Evolutionary conservation across 2,888 invertebrate species (phyloP), one percentile per base, ranked within the genome.

Genomic region (Prenolepis imparis): DNA sequence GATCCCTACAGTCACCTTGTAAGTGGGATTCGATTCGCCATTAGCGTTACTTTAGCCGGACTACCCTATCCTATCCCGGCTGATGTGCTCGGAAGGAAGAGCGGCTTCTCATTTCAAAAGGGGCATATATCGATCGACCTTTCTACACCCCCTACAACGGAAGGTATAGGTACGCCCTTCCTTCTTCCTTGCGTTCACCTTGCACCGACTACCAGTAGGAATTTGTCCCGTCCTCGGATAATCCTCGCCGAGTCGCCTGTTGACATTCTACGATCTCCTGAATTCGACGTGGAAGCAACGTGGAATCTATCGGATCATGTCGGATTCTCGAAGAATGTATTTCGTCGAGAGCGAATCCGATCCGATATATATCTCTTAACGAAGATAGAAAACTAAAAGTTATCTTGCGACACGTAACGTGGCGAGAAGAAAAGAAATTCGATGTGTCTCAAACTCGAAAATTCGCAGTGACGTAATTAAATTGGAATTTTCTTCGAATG

Each of bases 71-170:
- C 36, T 4, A 3, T 28, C 28, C 28, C 28, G 28, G 39, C 55
- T 41, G 63, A 85, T 28, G 52, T 32, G 36, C 59, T 80, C 59
- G 32, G 74, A 66, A 80, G 72, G 21, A 81, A 81, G 74, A 81
- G 74, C 24, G 44, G 57, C 28, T 24, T 41, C 64, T 24, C 52
- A 75, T 68, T 68, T 84, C 82, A 64, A 87, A 74, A 55, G 67
- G 39, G 36, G 57, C 48, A 48, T 57, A 66, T 78, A 89, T 89
- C 87, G 89, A 89, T 86, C 84, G 89, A 87, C 83, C 86, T 87
- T 81, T 81, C 84, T 15, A 64, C 82, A 63, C 75, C 67, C 61
- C 73, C 74, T 48, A 55, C 73, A 61, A 61, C 66, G 73, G 73
- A 87, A 84, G 70, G 74, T 78, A 70, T n/a, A 28, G 28, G 28